Evolutionary conservation across 2,113 vertebrate genomes (phyloP), one percentile per base, ranked within the genome.

Genomic region (Procavia capensis): DNA sequence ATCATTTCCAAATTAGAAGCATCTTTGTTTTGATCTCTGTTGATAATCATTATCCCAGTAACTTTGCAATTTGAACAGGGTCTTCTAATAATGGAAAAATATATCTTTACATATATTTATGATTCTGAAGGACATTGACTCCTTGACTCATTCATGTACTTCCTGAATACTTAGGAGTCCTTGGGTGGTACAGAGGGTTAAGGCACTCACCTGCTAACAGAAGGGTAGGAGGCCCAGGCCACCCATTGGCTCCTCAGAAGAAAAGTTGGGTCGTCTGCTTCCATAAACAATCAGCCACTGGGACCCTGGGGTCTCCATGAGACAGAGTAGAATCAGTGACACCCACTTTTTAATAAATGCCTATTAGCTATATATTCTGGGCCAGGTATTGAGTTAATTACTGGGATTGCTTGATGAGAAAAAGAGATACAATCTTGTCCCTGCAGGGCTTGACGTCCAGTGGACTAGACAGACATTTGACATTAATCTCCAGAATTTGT

Each of bases 1-100:
- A 66, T 92, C 36, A 82, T 50, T 96, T 96, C 22, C 22, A 91
- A 86, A 88, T 96, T 85, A 63, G 39, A 95, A 91, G 20, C 75
- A 70, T 70, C 43, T 22, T 4, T 91, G 64, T 87, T 83, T 91
- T 87, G 34, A 92, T 87, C 43, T 93, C 25, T 95, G 8, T 43
- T 90, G 50, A 63, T n/a, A 75, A 74, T 72, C 82, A 85, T 91
- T 63, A 68, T 85, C 57, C 80, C 36, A 83, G 95, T 96, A 88
- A 85, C 50, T 76, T 95, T 24, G 41, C 74, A 84, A 82, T 85
- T 85, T 94, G 68, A 91, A n/a, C 16, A 83, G 7, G 93, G 79
- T 85, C 31, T 85, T 95, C 95, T 19, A 90, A 82, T 96, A 81
- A 74, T 88, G 19, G 50, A 88, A 74, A 80, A 75, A 88, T 47